Base-by-base conservation (phyloP, 2,113 vertebrate species). In the Lophura nycthemera region DNA sequence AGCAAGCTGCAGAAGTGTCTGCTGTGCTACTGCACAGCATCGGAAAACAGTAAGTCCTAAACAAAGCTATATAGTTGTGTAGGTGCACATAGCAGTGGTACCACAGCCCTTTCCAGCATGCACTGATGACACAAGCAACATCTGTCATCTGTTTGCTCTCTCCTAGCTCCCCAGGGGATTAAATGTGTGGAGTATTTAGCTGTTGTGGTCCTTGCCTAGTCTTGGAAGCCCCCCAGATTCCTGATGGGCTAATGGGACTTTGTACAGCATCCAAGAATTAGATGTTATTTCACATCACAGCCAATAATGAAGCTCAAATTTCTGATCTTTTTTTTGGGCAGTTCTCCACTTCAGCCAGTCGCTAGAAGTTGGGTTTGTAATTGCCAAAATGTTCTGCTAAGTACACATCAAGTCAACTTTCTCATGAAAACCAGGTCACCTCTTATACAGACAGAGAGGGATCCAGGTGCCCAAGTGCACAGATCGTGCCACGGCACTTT, bases 201-300 rank as follows among this genome's bases (percentile, higher is more conserved):
- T 78, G 40, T 25, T 34, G 2, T 36, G 38, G 63, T n/a, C 24
- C 20, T 67, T 78, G 36, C 50, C 50, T 59, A 40, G n/a, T 10
- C 27, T 63, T 90, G 76, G 48, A 86, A 78, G 60, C 27, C 13
- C 34, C 48, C 6, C 19, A 81, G 24, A 61, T 32, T 56, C 56
- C 38, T 14, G 24, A 29, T 38, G 72, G 75, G 54, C n/a, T 83
- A 54, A 70, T 5, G 13, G 59, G 43, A 40, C 34, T 88, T 91
- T 90, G 36, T 45, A 73, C 43, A 66, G 20, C 40, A 88, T 65
- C n/a, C 40, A 93, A 91, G 47, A 84, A 60, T 34, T 42, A 79
- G 47, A 79, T 45, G 21, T 11, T 11, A 50, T 63, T 72, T 74
- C 52, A 88, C 91, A 71, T 79, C 14, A 50, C 20, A 79, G 40